A percentile compares a stretch with the other conserved stretches of the same genome.
Conservation (phyloP, 2,888 invertebrate species). For the Cephus sareptanus region DNA sequence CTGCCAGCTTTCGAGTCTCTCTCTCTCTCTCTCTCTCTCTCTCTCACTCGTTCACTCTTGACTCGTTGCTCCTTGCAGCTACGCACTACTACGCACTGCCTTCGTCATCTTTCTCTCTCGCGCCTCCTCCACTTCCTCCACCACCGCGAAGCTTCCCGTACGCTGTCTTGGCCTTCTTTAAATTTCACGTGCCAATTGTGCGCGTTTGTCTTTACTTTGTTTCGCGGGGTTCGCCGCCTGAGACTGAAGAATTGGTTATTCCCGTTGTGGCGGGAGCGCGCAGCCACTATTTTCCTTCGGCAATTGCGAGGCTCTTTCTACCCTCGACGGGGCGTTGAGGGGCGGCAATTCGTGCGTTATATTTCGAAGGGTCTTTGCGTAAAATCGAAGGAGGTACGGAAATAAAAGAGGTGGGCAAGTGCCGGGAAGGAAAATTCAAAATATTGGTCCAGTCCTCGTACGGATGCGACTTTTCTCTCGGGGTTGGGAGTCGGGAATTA, state of each 20-base stretch:
- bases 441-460: no score
- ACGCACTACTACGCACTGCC: slow-evolving; percentile 8
- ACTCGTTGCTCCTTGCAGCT: background rate
- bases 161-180: slow-evolving; percentile 48
- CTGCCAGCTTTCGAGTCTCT: slow-evolving; percentile 26
- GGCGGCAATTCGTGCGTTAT: background rate
- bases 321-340: background rate
- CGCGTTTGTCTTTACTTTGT: slow-evolving; percentile 57
- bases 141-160: slow-evolving; percentile 6
- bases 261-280: no score
- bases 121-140: slow-evolving; percentile 8
- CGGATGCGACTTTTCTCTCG: no score
- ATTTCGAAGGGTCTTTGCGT: background rate
- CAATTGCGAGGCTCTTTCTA: no score
- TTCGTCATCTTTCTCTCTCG: slow-evolving; percentile 26
- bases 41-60: slow-evolving; percentile 17
- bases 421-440: no score
- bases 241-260: no score
- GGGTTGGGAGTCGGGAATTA: no score
- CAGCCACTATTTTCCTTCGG: no score
- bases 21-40: background rate
- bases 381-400: background rate
- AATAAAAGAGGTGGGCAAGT: background rate
- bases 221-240: slow-evolving; percentile 15
- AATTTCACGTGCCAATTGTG: slow-evolving; percentile 65